Conservation (phyloP, 2,888 invertebrate species). For the Augochlorella aurata region DNA sequence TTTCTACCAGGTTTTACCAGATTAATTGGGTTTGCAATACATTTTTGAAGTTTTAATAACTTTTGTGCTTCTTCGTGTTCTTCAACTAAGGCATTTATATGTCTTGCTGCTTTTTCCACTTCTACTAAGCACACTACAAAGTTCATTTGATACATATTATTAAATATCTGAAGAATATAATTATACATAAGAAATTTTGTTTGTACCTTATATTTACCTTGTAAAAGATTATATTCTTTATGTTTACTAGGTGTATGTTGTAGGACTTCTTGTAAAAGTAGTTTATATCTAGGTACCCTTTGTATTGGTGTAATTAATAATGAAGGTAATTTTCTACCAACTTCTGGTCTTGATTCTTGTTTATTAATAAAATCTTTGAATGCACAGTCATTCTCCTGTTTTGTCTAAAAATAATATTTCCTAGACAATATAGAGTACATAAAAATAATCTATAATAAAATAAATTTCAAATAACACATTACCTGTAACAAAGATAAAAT, state of each 20-base stretch:
- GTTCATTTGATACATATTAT: constrained; percentile 11
- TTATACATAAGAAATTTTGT: not conserved
- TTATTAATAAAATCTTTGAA: constrained; percentile 84
- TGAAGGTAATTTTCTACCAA: constrained; percentile 87
- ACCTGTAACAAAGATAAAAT: constrained; percentile 86
- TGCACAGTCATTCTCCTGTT: constrained; percentile 83
- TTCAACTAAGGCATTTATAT: constrained; percentile 88
- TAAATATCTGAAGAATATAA: not conserved
- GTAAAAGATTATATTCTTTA: constrained; percentile 83
- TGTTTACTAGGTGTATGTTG: constrained; percentile 85
- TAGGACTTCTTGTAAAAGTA: constrained; percentile 87
- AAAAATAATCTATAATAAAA: not conserved
- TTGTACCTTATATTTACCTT: constrained; percentile 78
- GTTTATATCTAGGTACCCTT: constrained; percentile 89
- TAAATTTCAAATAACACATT: constrained; percentile 45
- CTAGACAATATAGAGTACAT: not conserved
- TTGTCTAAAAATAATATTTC: constrained; percentile 77
- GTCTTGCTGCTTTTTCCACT: constrained; percentile 87
- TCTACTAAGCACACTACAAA: constrained; percentile 86
- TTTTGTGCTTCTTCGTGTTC: constrained; percentile 89
- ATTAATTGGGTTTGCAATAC: constrained; percentile 85
- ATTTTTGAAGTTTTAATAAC: constrained; percentile 87
- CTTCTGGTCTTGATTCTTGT: constrained; percentile 88
- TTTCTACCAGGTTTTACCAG: constrained; percentile 88
- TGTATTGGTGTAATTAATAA: constrained; percentile 91